These are phyloP conservation scores for Andrena chrysosceles DNA, from an alignment of 2,888 invertebrate genomes.

Conservation along the genomic window DNA sequence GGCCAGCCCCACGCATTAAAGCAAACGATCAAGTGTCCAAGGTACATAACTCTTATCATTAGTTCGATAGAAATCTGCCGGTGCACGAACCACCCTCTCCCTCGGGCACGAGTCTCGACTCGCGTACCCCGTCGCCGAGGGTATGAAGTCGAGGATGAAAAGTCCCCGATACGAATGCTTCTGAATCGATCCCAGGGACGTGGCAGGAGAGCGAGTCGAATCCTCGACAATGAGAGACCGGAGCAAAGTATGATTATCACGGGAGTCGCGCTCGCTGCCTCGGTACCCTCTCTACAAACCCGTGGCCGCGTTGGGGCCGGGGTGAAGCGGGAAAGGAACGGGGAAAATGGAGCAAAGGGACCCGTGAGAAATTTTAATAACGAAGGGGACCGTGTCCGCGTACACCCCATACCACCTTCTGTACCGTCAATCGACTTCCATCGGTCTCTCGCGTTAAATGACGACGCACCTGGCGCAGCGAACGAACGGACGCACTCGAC, in stretches of 20 bases:
- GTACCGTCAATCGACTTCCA: constrained; percentile 62
- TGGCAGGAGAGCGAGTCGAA: background rate
- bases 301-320: too few relatives aligned
- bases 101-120: background rate
- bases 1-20: background rate
- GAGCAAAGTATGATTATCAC: constrained; percentile 45
- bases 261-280: constrained; percentile 16
- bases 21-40: background rate
- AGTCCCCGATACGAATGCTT: constrained; percentile 46
- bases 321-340: background rate
- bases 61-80: background rate
- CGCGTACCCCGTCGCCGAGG: background rate
- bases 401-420: constrained; percentile 35
- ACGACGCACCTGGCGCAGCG: constrained; percentile 67
- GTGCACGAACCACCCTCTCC: background rate
- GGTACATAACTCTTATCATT: constrained; percentile 4
- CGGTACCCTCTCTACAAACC: background rate
- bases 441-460: constrained; percentile 63
- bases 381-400: constrained; percentile 35
- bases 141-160: constrained; percentile 21
- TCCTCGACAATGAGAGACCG: constrained; percentile 5
- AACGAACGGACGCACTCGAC: constrained; percentile 60
- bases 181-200: constrained; percentile 35
- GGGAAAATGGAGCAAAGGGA: constrained; percentile 11
- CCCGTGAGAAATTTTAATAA: constrained; percentile 71